A percentile compares a stretch with the other conserved stretches of the same genome.
Evolutionary conservation across 2,888 invertebrate species (phyloP).

Genomic region (Drosophila maculinotata): DNA sequence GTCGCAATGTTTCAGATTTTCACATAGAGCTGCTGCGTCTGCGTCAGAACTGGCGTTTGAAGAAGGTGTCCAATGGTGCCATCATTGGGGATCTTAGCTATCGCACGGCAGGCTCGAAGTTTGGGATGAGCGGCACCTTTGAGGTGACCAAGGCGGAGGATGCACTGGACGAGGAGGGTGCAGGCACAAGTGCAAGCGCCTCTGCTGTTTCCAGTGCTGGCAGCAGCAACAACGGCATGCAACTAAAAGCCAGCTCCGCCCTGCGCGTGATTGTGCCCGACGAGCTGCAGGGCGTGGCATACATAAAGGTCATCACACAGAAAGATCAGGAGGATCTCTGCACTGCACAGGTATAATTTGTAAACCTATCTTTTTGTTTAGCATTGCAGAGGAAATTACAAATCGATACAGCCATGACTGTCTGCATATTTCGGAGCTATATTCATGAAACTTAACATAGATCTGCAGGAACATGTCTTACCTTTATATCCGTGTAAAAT

Average conservation of each 20-base stretch:
- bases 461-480: too few species aligned
- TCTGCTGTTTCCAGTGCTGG: conserved; percentile 69
- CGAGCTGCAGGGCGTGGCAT: conserved; percentile 97
- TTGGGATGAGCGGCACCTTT: conserved; percentile 96
- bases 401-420: too few species aligned
- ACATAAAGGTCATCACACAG: conserved; percentile 97
- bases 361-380: not conserved
- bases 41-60: conserved; percentile 97
- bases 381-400: too few species aligned
- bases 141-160: conserved; percentile 97
- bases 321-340: conserved; percentile 97
- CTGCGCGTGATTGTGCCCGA: conserved; percentile 96
- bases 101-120: conserved; percentile 97
- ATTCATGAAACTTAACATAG: too few species aligned
- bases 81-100: conserved; percentile 98
- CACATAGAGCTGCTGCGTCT: conserved; percentile 95
- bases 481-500: too few species aligned
- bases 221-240: conserved; percentile 86
- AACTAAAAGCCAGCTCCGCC: conserved; percentile 89
- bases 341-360: conserved; percentile 87
- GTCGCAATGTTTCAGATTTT: conserved; percentile 92
- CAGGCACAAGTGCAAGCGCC: conserved; percentile 72
- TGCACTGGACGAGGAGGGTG: conserved; percentile 82
- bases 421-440: too few species aligned
- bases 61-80: conserved; percentile 94